phyloP scores from a whole-genome alignment of 2,113 vertebrate species.

The Sebastes schlegelii region DNA sequence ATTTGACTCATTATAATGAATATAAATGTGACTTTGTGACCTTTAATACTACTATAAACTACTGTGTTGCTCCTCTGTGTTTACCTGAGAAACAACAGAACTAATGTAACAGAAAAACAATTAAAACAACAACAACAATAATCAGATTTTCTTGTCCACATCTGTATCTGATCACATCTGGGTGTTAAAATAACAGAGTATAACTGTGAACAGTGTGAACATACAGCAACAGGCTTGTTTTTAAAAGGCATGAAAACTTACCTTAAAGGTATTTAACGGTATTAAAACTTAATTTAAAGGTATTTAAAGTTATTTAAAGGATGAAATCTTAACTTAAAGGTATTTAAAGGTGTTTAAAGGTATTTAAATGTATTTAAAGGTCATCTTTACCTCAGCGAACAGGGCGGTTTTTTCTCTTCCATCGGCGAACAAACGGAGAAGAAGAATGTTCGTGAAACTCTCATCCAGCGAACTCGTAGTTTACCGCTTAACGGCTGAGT shows the following conservation, averaged over 20 bases:
- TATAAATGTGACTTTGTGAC: neutral
- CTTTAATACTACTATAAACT: neutral
- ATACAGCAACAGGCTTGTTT: no score
- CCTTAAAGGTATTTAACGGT: no score
- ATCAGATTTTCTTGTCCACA: neutral
- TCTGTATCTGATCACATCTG: neutral
- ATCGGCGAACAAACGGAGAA: neutral
- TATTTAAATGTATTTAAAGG: no score
- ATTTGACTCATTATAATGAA: no score
- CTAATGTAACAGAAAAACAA: neutral
- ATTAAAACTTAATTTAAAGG: no score
- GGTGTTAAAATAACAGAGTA: no score
- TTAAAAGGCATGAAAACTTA: no score
- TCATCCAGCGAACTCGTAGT: conserved; percentile 1
- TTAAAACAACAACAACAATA: neutral
- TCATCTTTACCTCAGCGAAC: conserved; percentile 14
- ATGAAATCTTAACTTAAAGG: no score
- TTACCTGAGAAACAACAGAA: neutral
- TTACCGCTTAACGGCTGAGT: neutral
- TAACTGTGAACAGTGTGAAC: no score
- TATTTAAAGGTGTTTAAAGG: no score
- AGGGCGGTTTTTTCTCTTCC: conserved; percentile 43
- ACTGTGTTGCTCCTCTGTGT: neutral
- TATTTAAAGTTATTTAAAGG: no score
- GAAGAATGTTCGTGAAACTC: conserved; percentile 1